A percentile compares a stretch with the other conserved stretches of the same genome.
These are phyloP conservation scores for Allochrocebus solatus DNA, from an alignment of 2,797 vertebrate species.

Conservation along the genomic window DNA sequence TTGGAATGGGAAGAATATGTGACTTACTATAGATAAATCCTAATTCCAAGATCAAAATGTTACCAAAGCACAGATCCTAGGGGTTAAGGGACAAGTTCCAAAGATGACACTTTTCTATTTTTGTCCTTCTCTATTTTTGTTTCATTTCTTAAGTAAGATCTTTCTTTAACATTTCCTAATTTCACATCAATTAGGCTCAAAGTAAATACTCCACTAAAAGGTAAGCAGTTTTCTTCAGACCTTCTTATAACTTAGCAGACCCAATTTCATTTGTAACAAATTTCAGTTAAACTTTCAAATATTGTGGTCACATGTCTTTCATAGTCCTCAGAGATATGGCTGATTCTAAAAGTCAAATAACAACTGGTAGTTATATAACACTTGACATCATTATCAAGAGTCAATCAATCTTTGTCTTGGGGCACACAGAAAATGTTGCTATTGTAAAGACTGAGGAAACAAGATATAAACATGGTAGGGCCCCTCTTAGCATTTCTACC, in stretches of 20 bases:
- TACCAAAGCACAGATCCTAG: not conserved
- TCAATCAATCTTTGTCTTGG: not conserved
- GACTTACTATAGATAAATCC: not conserved
- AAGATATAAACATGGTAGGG: not conserved
- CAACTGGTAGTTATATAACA: not conserved
- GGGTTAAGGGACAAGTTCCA: not conserved
- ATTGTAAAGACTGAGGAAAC: not conserved
- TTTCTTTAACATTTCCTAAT: conserved; percentile 22
- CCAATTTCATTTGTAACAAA: conserved; percentile 20
- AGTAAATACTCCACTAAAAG: not conserved
- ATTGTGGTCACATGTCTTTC: not conserved
- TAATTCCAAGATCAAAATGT: conserved; percentile 45
- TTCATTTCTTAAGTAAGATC: not conserved
- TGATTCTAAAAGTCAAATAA: conserved; percentile 29
- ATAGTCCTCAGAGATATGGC: not conserved
- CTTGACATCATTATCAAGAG: not conserved
- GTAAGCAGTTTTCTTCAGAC: not conserved
- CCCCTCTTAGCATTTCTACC: not conserved
- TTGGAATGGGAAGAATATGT: not conserved
- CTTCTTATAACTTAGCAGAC: not conserved
- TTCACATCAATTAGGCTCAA: not conserved
- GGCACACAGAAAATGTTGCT: not conserved
- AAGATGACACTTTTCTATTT: not conserved
- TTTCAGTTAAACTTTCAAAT: conserved; percentile 34
- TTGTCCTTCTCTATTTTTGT: conserved; percentile 9